phyloP scores from a whole-genome alignment of 1,140 invertebrate genomes.

The Dinothrombium tinctorium region DNA sequence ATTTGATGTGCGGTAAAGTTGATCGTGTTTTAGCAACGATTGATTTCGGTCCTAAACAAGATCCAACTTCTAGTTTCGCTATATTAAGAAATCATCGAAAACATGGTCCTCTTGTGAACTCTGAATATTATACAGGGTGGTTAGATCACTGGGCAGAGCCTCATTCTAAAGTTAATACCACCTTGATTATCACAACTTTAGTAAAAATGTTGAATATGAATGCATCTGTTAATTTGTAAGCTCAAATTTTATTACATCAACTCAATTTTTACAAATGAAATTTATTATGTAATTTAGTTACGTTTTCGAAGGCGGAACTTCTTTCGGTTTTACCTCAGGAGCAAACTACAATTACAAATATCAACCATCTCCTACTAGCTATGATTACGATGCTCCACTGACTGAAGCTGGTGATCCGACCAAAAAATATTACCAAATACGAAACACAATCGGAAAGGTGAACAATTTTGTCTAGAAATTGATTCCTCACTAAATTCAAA shows the following conservation, averaged over 20 bases:
- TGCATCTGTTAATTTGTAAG: conserved; percentile 20
- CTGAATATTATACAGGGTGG: conserved; percentile 64
- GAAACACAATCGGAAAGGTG: conserved; percentile 18
- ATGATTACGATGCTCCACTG: conserved; percentile 28
- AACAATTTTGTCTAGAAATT: conserved; percentile 4
- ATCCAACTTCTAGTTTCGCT: conserved; percentile 4
- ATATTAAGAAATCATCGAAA: conserved; percentile 26
- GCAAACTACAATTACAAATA: conserved; percentile 16
- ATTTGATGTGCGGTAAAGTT: conserved; percentile 35
- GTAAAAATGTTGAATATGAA: conserved; percentile 16
- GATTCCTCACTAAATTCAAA: conserved; percentile 22
- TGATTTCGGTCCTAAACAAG: conserved; percentile 36
- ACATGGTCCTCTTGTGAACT: conserved; percentile 52
- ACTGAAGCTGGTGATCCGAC: conserved; percentile 26
- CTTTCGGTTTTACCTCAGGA: conserved; percentile 7
- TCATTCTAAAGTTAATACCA: no score
- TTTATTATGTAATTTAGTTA: no score
- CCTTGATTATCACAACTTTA: conserved; percentile 13
- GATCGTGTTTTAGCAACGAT: conserved; percentile 39
- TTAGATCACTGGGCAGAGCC: conserved; percentile 34
- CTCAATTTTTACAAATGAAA: no score
- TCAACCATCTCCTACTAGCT: conserved; percentile 22
- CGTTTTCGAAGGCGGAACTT: no score
- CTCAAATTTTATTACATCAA: no score
- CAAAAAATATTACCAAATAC: conserved; percentile 22